These are phyloP conservation scores for Thaumatotibia leucotreta DNA, from an alignment of 1,140 invertebrate species.

Conservation along the genomic window DNA sequence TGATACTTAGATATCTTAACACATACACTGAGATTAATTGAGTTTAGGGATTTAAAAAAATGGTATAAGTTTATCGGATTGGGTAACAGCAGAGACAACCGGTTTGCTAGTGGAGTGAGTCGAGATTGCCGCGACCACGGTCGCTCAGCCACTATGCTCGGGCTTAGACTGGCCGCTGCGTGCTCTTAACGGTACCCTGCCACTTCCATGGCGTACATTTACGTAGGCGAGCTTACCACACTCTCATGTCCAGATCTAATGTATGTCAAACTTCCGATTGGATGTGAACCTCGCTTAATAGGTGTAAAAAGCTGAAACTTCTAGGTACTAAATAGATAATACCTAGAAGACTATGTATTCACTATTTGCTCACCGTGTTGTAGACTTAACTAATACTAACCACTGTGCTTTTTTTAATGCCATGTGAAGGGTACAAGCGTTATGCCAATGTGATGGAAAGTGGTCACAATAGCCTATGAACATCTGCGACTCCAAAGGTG, in stretches of 20 bases:
- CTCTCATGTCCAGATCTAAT: neutral
- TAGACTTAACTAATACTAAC: too few species aligned
- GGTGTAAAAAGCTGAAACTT: too few species aligned
- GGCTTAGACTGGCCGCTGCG: conserved; percentile 7
- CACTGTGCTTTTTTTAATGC: too few species aligned
- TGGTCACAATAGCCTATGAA: too few species aligned
- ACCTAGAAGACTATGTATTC: too few species aligned
- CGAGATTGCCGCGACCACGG: neutral
- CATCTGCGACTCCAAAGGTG: too few species aligned
- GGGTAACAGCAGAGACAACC: neutral
- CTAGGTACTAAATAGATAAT: too few species aligned
- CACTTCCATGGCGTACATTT: conserved; percentile 18
- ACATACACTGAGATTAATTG: conserved; percentile 6
- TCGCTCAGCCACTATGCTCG: neutral
- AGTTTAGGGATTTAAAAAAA: neutral
- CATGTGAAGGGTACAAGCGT: too few species aligned
- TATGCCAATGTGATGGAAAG: too few species aligned
- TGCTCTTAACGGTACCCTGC: conserved; percentile 24
- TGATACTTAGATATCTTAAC: conserved; percentile 18
- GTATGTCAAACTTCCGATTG: neutral
- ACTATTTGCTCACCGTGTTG: too few species aligned
- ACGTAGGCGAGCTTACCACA: neutral
- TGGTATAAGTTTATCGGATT: neutral
- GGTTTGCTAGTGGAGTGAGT: neutral
- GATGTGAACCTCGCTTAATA: neutral